These are phyloP conservation scores for Spilosoma lubricipeda DNA, from an alignment of 2,888 invertebrate genomes.

Conservation along the genomic window DNA sequence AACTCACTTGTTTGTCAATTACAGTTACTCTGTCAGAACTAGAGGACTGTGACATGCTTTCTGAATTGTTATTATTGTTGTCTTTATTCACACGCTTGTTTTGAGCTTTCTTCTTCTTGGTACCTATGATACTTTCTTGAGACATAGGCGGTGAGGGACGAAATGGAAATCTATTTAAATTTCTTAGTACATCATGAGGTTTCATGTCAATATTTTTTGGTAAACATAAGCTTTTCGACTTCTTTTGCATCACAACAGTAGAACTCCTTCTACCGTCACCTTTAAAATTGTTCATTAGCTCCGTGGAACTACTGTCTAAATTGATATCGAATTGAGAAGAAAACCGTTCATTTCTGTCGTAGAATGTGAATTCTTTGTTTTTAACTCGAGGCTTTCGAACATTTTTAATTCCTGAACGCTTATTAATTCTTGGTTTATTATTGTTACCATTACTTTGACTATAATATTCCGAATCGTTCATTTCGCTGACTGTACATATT, in stretches of 20 bases:
- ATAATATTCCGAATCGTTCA: slow-evolving; percentile 75
- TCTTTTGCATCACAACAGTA: slow-evolving; percentile 19
- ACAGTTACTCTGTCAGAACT: slow-evolving; percentile 77
- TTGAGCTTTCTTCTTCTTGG: slow-evolving; percentile 56
- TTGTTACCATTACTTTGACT: slow-evolving; percentile 51
- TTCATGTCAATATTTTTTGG: slow-evolving; percentile 43
- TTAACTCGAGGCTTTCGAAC: slow-evolving; percentile 50
- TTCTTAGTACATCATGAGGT: slow-evolving; percentile 70
- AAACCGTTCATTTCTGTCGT: slow-evolving; percentile 67
- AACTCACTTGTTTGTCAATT: slow-evolving; percentile 68
- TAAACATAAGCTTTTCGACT: slow-evolving; percentile 2
- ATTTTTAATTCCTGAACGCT: slow-evolving; percentile 51
- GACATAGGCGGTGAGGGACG: slow-evolving; percentile 71
- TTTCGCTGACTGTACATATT: slow-evolving; percentile 75
- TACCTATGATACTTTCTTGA: slow-evolving; percentile 60
- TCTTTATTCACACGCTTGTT: slow-evolving; percentile 60
- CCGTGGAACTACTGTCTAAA: slow-evolving; percentile 70
- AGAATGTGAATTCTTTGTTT: slow-evolving; percentile 60
- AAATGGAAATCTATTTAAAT: slow-evolving; percentile 75
- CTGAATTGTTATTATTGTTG: slow-evolving; percentile 57
- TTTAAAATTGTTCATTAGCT: slow-evolving; percentile 60
- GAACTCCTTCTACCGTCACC: slow-evolving; percentile 55
- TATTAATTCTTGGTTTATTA: slow-evolving; percentile 58
- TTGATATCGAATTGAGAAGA: slow-evolving; percentile 66
- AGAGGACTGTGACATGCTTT: slow-evolving; percentile 62